Conservation (phyloP, 2,888 invertebrate genomes). For the Eristalinus sepulchralis region DNA sequence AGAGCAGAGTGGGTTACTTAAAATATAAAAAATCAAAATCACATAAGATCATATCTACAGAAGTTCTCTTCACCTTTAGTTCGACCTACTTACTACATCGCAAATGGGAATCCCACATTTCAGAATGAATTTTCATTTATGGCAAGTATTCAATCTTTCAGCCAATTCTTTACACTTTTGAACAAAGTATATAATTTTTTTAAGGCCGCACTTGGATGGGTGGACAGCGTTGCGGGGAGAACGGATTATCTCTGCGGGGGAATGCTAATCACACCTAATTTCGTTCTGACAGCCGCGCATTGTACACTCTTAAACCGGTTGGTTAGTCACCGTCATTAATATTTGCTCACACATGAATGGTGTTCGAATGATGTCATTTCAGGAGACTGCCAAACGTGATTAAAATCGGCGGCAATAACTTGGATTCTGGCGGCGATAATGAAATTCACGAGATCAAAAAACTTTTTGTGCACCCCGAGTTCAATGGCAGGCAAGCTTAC, state of each 20-base stretch:
- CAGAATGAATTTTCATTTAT: background rate
- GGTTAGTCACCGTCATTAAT: background rate
- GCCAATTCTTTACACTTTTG: background rate
- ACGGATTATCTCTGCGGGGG: slow-evolving; percentile 26
- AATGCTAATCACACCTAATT: slow-evolving; percentile 29
- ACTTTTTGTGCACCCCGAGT: slow-evolving; percentile 34
- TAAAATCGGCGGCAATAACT: slow-evolving; percentile 14
- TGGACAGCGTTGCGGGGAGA: background rate
- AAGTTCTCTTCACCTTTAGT: background rate
- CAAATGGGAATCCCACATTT: background rate
- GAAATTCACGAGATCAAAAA: background rate
- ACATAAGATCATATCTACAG: background rate
- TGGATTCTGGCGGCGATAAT: background rate
- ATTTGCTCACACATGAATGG: too few species aligned
- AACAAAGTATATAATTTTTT: background rate
- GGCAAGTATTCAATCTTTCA: background rate
- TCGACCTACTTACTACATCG: background rate
- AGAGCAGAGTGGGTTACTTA: background rate
- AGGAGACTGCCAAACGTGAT: slow-evolving; percentile 13
- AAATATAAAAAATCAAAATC: background rate
- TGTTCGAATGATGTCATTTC: background rate
- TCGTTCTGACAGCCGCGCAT: slow-evolving; percentile 33
- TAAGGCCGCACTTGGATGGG: slow-evolving; percentile 44
- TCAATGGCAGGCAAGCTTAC: slow-evolving; percentile 19
- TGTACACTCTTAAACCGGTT: slow-evolving; percentile 20